Evolutionary conservation across 2,113 vertebrate genomes (phyloP).

Genomic region (Catharus fuscescens): DNA sequence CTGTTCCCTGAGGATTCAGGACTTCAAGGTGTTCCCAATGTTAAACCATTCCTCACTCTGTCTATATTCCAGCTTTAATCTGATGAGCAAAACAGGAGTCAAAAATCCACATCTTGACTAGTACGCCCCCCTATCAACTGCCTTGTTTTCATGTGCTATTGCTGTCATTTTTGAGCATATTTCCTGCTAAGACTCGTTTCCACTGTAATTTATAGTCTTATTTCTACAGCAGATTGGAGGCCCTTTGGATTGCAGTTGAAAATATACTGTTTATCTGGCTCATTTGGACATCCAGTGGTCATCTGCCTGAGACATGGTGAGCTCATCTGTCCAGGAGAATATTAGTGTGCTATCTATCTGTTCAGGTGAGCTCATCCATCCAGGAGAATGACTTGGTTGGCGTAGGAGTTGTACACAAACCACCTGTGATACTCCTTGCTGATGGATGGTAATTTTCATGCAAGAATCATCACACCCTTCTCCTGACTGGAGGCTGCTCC

Average conservation of each 20-base stretch:
- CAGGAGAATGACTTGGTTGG: neutral
- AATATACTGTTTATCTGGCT: neutral
- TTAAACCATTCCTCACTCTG: neutral
- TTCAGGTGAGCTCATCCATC: neutral
- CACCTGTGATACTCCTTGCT: neutral
- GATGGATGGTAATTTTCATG: neutral
- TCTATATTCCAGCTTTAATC: neutral
- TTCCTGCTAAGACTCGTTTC: neutral
- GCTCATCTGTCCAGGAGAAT: neutral
- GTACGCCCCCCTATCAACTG: neutral
- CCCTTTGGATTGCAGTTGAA: neutral
- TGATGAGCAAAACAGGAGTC: neutral
- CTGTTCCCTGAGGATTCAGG: neutral
- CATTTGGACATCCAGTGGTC: neutral
- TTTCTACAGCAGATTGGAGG: neutral
- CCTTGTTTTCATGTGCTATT: neutral
- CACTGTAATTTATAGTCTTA: neutral
- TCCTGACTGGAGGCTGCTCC: neutral
- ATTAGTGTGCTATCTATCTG: too few species aligned
- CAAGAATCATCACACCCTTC: neutral
- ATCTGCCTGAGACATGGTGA: neutral
- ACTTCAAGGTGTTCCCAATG: neutral
- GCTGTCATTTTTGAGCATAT: conserved; percentile 19
- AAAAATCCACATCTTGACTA: neutral
- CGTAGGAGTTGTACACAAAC: neutral